phyloP scores from a whole-genome alignment of 2,113 vertebrate species.

The Gavia stellata region DNA sequence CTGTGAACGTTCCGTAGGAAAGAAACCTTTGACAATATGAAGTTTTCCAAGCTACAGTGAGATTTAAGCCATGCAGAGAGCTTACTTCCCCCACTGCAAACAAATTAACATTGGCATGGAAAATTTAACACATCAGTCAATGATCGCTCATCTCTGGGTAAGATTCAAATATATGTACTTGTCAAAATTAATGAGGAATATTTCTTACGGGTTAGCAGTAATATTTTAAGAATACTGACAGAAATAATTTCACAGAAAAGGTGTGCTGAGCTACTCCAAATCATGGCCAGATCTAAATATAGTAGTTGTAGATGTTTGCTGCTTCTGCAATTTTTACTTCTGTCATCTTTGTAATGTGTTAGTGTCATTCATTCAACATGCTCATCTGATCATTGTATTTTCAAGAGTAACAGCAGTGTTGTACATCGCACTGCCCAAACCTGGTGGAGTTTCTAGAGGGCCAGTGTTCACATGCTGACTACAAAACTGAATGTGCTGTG shows the following conservation, averaged over 20 bases:
- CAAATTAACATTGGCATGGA: not conserved
- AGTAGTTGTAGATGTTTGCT: not conserved
- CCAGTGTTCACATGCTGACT: rapidly evolving
- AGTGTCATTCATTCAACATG: not conserved
- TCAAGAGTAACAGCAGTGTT: not conserved
- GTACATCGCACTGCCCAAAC: not conserved
- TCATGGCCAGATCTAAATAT: not conserved
- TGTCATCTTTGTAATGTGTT: not conserved
- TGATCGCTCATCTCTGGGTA: slow-evolving; percentile 1
- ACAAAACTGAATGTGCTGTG: not conserved
- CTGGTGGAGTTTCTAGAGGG: rapidly evolving
- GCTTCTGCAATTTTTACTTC: not conserved
- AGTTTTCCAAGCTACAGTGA: not conserved
- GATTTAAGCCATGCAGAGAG: not conserved
- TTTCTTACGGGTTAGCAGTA: not conserved
- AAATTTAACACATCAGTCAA: not conserved
- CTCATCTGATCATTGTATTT: not conserved
- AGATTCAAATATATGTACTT: not conserved
- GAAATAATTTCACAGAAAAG: not conserved
- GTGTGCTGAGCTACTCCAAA: not conserved
- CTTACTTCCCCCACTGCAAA: not conserved
- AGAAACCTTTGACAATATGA: not conserved
- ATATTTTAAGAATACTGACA: slow-evolving; percentile 5
- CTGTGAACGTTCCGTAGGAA: not conserved
- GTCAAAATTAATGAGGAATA: slow-evolving; percentile 35